Conservation (phyloP, 1,140 invertebrate genomes). For the Bombus consobrinus region DNA sequence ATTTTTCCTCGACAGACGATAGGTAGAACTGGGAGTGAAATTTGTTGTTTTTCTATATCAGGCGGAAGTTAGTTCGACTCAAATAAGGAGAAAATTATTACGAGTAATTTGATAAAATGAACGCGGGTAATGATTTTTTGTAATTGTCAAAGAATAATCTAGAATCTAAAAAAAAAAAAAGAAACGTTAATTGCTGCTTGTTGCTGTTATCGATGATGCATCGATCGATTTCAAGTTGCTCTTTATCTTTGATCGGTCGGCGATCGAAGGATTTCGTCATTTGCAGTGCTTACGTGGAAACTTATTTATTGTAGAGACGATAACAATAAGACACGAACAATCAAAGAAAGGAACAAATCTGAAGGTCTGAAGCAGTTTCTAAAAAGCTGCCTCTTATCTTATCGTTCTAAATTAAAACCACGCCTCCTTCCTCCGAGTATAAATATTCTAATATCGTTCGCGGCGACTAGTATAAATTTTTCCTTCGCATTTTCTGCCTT, state of each 20-base stretch:
- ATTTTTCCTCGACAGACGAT: background rate
- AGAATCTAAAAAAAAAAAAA: background rate
- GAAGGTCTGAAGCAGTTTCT: background rate
- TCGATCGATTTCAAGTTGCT: background rate
- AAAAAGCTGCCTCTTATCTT: background rate
- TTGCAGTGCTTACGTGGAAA: background rate
- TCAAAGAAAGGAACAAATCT: background rate
- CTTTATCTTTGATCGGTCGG: background rate
- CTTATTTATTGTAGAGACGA: background rate
- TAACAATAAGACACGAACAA: background rate
- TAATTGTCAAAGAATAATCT: background rate
- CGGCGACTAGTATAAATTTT: background rate
- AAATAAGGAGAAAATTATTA: rapidly evolving
- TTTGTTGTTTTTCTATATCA: background rate
- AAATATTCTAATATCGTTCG: constrained; percentile 20
- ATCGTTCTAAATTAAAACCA: background rate
- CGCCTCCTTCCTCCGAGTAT: background rate
- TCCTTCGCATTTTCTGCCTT: background rate
- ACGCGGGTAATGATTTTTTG: background rate
- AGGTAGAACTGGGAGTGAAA: background rate
- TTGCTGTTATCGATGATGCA: constrained; percentile 15
- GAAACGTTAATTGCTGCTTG: background rate
- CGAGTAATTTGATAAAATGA: background rate
- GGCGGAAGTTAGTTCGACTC: too few species aligned
- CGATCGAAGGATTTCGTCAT: background rate